These are phyloP conservation scores for Acromyrmex echinatior DNA, from an alignment of 1,140 invertebrate species.

Conservation along the genomic window DNA sequence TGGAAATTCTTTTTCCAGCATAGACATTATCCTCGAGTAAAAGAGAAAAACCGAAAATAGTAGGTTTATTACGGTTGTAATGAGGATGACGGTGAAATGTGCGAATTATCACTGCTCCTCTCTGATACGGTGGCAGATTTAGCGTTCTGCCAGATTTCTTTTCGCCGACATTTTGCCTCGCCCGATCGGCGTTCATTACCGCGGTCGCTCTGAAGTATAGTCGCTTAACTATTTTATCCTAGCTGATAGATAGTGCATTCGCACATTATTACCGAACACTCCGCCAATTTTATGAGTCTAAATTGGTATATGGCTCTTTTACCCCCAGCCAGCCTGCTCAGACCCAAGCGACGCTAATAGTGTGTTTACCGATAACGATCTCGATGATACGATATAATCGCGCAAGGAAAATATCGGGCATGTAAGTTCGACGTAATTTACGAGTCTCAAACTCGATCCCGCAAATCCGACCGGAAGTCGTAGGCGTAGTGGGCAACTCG, in stretches of 20 bases:
- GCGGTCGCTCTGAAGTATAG: slow-evolving; percentile 60
- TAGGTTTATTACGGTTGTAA: slow-evolving; percentile 14
- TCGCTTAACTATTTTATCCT: slow-evolving; percentile 82
- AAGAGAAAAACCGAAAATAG: neutral
- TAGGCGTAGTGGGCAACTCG: slow-evolving; percentile 34
- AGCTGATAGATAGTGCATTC: slow-evolving; percentile 82
- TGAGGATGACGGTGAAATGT: neutral
- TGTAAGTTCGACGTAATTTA: slow-evolving; percentile 61
- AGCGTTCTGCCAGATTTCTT: slow-evolving; percentile 63
- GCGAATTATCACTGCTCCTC: slow-evolving; percentile 24
- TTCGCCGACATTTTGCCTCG: slow-evolving; percentile 65
- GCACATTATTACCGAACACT: slow-evolving; percentile 82
- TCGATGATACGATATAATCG: slow-evolving; percentile 4
- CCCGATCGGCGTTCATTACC: slow-evolving; percentile 69
- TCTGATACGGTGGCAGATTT: slow-evolving; percentile 41
- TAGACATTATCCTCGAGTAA: neutral
- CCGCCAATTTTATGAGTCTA: slow-evolving; percentile 80
- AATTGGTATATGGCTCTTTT: slow-evolving; percentile 76
- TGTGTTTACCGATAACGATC: slow-evolving; percentile 73
- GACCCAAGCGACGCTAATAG: slow-evolving; percentile 68
- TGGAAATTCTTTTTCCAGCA: neutral
- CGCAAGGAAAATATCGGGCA: slow-evolving; percentile 37
- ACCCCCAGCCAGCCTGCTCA: neutral
- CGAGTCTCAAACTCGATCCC: neutral
- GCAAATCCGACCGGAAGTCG: slow-evolving; percentile 52